phyloP scores from a whole-genome alignment of 2,113 vertebrate species.

The Actinemys pallida region DNA sequence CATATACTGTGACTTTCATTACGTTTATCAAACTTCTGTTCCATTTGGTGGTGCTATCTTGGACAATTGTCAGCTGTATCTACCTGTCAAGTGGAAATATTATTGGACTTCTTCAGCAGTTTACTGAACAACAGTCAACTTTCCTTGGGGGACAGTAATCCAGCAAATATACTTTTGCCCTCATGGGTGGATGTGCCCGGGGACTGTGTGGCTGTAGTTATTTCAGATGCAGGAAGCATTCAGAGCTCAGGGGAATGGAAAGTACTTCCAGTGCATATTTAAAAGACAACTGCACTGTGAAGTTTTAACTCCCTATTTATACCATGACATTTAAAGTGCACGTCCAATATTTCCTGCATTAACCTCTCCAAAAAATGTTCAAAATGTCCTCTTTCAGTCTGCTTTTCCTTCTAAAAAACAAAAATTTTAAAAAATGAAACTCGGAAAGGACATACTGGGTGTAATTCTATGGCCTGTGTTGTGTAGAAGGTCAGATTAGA shows the following conservation, averaged over 20 bases:
- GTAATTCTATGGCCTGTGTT: not conserved
- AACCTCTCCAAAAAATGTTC: not conserved
- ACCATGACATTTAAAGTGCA: not conserved
- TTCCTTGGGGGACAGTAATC: slow-evolving; percentile 11
- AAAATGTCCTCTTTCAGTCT: not conserved
- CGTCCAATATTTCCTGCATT: slow-evolving; percentile 27
- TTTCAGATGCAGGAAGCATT: slow-evolving; percentile 25
- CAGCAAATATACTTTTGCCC: slow-evolving; percentile 7
- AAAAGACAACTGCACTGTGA: slow-evolving; percentile 58
- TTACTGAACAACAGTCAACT: not conserved
- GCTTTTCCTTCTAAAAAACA: not conserved
- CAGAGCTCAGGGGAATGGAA: slow-evolving; percentile 57
- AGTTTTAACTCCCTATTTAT: slow-evolving; percentile 35
- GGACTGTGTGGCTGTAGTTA: not conserved
- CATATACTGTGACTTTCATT: not conserved
- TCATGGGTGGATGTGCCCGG: not conserved
- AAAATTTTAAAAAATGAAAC: accelerated
- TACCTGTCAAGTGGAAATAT: not conserved
- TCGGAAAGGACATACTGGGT: not conserved
- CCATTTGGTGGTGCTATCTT: not conserved
- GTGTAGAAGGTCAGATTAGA: slow-evolving; percentile 28
- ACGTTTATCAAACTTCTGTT: not conserved
- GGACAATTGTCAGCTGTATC: not conserved
- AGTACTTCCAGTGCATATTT: slow-evolving; percentile 58
- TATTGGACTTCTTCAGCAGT: not conserved